These are phyloP conservation scores for Cantharis lateralis DNA, from an alignment of 2,888 invertebrate species.

Conservation along the genomic window DNA sequence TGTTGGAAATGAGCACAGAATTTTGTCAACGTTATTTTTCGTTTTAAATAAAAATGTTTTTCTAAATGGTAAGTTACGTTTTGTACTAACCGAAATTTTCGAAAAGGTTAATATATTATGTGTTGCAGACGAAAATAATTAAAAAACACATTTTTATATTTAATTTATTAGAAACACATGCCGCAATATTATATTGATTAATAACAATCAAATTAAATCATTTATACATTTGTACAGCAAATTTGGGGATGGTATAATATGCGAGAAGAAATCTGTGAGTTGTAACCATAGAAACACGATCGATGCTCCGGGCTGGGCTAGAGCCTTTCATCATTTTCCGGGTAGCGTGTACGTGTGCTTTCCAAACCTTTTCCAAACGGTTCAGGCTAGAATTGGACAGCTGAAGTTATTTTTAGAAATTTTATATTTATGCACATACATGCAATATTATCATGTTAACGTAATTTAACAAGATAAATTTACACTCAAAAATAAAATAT, in stretches of 20 bases:
- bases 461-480: background rate
- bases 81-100: background rate
- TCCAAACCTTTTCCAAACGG: slow-evolving; percentile 22
- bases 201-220: slow-evolving; percentile 22
- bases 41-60: background rate
- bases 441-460: background rate
- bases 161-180: background rate
- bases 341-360: slow-evolving; percentile 28
- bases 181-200: slow-evolving; percentile 2
- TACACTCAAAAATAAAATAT: background rate
- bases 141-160: background rate
- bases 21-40: background rate
- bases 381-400: slow-evolving; percentile 26
- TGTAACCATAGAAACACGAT: slow-evolving; percentile 39
- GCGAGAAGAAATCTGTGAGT: slow-evolving; percentile 40
- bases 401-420: slow-evolving; percentile 27
- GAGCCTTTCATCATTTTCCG: slow-evolving; percentile 33
- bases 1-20: background rate
- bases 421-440: slow-evolving; percentile 4
- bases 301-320: slow-evolving; percentile 33
- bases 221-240: slow-evolving; percentile 26
- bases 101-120: background rate
- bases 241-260: slow-evolving; percentile 31
- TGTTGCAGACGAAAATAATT: background rate
- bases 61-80: background rate